Evolutionary conservation across 1,140 invertebrate genomes (phyloP).

Genomic region (Olivierus martensii): DNA sequence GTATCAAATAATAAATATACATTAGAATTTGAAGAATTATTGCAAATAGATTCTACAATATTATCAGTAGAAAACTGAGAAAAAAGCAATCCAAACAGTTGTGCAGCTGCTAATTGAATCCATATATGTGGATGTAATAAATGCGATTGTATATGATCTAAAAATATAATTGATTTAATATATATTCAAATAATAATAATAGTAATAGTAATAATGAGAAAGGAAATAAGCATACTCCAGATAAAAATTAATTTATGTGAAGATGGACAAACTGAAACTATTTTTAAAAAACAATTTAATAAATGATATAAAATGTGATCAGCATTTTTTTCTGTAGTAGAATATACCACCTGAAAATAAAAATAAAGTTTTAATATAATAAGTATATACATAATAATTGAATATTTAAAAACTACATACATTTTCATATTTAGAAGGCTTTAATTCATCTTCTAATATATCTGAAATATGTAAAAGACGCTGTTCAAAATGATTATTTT

Average conservation of each 20-base stretch:
- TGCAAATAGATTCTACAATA: slow-evolving; percentile 29
- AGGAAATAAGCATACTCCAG: slow-evolving; percentile 33
- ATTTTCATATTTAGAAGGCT: slow-evolving; percentile 22
- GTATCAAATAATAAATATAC: too few relatives aligned
- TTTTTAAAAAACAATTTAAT: slow-evolving; percentile 46
- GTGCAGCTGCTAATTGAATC: slow-evolving; percentile 56
- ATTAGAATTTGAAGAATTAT: too few relatives aligned
- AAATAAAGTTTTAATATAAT: neutral
- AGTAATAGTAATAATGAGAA: too few relatives aligned
- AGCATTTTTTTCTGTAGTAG: slow-evolving; percentile 31
- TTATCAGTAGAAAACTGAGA: slow-evolving; percentile 43
- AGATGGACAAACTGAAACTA: slow-evolving; percentile 38
- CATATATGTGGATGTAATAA: slow-evolving; percentile 50
- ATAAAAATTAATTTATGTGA: slow-evolving; percentile 31
- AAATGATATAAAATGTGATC: slow-evolving; percentile 58
- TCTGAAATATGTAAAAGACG: slow-evolving; percentile 43
- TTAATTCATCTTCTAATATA: slow-evolving; percentile 36
- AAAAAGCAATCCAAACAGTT: slow-evolving; percentile 57
- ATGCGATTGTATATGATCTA: slow-evolving; percentile 5
- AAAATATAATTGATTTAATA: too few relatives aligned
- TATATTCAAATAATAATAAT: too few relatives aligned
- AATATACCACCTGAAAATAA: slow-evolving; percentile 22
- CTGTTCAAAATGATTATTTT: slow-evolving; percentile 46
- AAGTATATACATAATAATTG: neutral
- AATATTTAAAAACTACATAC: neutral